Evolutionary conservation across 2,113 vertebrate species (phyloP).

Genomic region (Corythornis cristatus): DNA sequence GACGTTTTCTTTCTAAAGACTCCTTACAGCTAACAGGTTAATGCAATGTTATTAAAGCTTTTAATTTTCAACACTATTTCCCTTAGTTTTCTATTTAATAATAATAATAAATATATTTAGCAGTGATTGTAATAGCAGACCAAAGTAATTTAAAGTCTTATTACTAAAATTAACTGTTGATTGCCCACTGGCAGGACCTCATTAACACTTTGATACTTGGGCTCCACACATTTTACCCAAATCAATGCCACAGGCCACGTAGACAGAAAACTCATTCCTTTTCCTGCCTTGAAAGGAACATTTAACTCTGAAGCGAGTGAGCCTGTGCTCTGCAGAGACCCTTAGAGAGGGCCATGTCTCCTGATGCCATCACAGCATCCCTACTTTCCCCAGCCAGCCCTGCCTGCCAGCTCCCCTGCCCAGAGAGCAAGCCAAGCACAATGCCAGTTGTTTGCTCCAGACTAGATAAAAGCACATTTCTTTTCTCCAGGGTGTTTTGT

Average conservation of each 20-base stretch:
- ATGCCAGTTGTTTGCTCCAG: neutral
- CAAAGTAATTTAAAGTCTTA: neutral
- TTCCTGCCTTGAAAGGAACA: neutral
- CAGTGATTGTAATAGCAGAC: neutral
- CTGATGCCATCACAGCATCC: rapidly evolving
- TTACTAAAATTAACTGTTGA: neutral
- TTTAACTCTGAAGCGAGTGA: neutral
- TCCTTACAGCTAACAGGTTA: neutral
- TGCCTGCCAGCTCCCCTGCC: neutral
- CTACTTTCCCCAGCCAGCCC: neutral
- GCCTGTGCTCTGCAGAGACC: neutral
- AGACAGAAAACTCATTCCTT: neutral
- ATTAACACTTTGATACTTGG: neutral
- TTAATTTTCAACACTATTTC: neutral
- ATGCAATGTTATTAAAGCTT: neutral
- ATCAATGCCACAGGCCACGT: rapidly evolving
- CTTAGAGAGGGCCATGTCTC: neutral
- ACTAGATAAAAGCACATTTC: neutral
- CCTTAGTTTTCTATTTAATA: neutral
- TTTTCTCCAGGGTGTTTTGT: slow-evolving; percentile 24
- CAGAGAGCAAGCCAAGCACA: neutral
- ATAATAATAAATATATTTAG: neutral
- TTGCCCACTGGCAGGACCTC: neutral
- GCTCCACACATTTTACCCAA: neutral
- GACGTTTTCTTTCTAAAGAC: neutral